phyloP scores from a whole-genome alignment of 2,888 invertebrate genomes.

The Pocota personata region DNA sequence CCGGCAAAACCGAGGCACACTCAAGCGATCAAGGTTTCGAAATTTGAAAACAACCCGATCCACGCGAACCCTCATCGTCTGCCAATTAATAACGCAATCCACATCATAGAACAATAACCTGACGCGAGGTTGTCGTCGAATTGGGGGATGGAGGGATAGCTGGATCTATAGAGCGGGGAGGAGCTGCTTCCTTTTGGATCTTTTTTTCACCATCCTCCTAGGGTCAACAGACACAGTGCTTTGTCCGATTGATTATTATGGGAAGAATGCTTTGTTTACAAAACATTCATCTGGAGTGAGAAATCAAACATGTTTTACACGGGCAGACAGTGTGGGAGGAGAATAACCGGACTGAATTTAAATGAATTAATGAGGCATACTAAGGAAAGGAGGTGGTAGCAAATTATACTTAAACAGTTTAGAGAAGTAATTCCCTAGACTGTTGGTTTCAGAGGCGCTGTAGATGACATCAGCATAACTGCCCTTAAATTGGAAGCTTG shows the following conservation, averaged over 20 bases:
- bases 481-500: too few relatives aligned
- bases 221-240: constrained; percentile 38
- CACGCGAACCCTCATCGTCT: constrained; percentile 51
- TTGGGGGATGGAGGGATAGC: too few relatives aligned
- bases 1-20: neutral
- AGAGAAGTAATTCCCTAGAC: too few relatives aligned
- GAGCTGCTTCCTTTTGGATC: neutral
- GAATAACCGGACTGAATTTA: neutral
- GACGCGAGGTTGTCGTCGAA: constrained; percentile 23
- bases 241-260: constrained; percentile 23
- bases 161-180: neutral
- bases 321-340: neutral
- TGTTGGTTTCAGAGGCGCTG: too few relatives aligned
- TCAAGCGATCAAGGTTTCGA: constrained; percentile 42
- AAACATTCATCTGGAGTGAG: constrained; percentile 46
- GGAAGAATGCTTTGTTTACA: constrained; percentile 49
- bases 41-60: constrained; percentile 30
- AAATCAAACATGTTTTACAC: constrained; percentile 9
- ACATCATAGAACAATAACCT: constrained; percentile 64
- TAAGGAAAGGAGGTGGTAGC: too few relatives aligned
- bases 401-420: too few relatives aligned
- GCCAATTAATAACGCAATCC: constrained; percentile 66
- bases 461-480: too few relatives aligned
- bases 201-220: constrained; percentile 1
- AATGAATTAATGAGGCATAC: too few relatives aligned